Conservation (phyloP, 2,113 vertebrate species). For the Rallus limicola region DNA sequence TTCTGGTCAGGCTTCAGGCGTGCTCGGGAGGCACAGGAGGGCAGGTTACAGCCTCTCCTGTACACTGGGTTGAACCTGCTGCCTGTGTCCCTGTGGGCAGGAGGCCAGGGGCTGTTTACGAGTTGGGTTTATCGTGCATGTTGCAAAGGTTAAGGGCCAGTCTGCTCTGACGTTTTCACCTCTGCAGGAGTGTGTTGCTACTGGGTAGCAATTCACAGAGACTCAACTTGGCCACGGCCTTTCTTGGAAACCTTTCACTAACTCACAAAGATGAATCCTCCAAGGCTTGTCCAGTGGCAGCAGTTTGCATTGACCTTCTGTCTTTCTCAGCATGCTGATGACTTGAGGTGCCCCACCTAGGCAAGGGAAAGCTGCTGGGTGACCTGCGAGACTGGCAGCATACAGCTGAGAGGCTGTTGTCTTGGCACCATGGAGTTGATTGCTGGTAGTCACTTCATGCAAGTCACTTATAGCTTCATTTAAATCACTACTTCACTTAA, state of each 20-base stretch:
- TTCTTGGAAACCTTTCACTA: not conserved
- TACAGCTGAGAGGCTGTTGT: not conserved
- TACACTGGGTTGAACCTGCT: not conserved
- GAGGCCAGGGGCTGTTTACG: not conserved
- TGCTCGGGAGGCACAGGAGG: rapidly evolving
- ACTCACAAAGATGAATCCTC: not conserved
- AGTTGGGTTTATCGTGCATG: rapidly evolving
- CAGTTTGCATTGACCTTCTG: not conserved
- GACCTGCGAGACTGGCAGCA: not conserved
- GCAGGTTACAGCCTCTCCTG: rapidly evolving
- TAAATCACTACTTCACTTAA: not conserved
- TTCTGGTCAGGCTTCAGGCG: rapidly evolving
- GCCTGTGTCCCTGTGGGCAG: rapidly evolving
- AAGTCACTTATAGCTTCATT: not conserved
- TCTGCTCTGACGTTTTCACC: not conserved
- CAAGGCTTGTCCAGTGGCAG: not conserved
- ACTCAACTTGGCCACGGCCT: not conserved
- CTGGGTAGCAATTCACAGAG: not conserved
- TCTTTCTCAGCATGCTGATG: not conserved
- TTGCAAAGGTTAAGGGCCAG: not conserved
- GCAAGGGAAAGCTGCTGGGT: not conserved
- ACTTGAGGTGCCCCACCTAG: not conserved
- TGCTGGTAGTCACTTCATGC: not conserved
- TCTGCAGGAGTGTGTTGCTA: not conserved
- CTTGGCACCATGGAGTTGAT: not conserved